Percentiles rank a stretch among this genome's conserved stretches.
These are phyloP conservation scores for Julus scanicus DNA, from an alignment of 2,888 invertebrate genomes.

Conservation along the genomic window DNA sequence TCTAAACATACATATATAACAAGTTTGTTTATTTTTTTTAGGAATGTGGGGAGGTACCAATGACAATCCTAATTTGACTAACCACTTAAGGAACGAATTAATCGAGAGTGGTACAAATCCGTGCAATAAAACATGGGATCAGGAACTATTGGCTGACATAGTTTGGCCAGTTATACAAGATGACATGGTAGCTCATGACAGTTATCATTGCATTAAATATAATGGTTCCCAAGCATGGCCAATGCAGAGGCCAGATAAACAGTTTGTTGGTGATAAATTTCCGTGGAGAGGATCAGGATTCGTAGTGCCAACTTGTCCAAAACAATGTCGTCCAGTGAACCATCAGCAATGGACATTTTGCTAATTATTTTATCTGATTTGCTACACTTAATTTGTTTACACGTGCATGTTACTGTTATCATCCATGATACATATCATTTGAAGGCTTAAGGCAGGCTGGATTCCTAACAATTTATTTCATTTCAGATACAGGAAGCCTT, in stretches of 20 bases:
- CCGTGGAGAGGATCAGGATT: constrained; percentile 12
- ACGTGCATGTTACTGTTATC: no score
- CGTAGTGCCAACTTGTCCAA: constrained; percentile 3
- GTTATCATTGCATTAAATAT: constrained; percentile 1
- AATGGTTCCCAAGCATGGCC: neutral
- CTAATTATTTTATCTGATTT: neutral
- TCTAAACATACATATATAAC: no score
- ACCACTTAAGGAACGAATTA: constrained; percentile 2
- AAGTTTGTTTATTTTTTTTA: no score
- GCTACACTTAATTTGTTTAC: no score
- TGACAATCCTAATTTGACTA: neutral
- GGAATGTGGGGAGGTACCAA: constrained; percentile 46
- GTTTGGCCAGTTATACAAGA: neutral
- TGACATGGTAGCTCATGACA: constrained; percentile 20
- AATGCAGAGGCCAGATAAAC: constrained; percentile 21
- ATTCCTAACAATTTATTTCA: no score
- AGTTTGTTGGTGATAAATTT: constrained; percentile 22
- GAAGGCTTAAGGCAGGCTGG: no score
- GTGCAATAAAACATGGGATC: neutral
- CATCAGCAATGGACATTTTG: constrained; percentile 1
- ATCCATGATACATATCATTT: no score
- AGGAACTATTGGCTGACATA: neutral
- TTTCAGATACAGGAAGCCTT: no score
- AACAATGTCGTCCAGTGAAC: constrained; percentile 22
- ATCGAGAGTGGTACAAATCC: constrained; percentile 26